Evolutionary conservation across 2,888 invertebrate genomes (phyloP).

Genomic region (Phytoseiulus persimilis): DNA sequence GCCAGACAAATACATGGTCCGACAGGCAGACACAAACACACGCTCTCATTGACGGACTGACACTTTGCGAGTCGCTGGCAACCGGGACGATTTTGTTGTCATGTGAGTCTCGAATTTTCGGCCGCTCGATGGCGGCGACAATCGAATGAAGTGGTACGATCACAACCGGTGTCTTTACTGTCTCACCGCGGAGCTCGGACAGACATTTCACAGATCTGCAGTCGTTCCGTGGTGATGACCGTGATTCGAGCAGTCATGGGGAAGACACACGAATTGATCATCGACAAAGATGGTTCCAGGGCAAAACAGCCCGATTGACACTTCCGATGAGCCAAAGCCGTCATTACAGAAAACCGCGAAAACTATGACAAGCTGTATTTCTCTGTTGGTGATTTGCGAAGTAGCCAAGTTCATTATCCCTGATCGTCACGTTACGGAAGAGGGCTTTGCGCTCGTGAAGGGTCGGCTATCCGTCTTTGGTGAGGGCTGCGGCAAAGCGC

Average conservation of each 20-base stretch:
- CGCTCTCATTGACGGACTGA: neutral
- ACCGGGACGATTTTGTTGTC: too few species aligned
- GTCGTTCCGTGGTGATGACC: too few species aligned
- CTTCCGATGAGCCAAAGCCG: neutral
- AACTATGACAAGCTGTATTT: neutral
- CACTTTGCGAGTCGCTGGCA: neutral
- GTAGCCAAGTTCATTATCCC: neutral
- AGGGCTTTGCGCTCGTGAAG: neutral
- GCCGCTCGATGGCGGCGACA: too few species aligned
- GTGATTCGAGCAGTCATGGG: neutral
- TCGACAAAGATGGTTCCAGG: neutral
- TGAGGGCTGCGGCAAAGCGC: neutral
- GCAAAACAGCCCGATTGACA: neutral
- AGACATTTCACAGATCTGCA: too few species aligned
- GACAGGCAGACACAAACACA: neutral
- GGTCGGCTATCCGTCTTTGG: neutral
- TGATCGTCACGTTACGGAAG: neutral
- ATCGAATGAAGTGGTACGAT: too few species aligned
- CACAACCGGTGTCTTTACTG: too few species aligned
- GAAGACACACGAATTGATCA: neutral
- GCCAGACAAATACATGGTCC: neutral
- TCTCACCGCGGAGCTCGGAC: too few species aligned
- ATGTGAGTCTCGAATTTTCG: too few species aligned
- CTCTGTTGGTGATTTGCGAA: neutral
- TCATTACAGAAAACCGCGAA: neutral